A percentile compares a stretch with the other conserved stretches of the same genome.
Evolutionary conservation across 2,113 vertebrate species (phyloP).

Genomic region (Ardeotis arabs): DNA sequence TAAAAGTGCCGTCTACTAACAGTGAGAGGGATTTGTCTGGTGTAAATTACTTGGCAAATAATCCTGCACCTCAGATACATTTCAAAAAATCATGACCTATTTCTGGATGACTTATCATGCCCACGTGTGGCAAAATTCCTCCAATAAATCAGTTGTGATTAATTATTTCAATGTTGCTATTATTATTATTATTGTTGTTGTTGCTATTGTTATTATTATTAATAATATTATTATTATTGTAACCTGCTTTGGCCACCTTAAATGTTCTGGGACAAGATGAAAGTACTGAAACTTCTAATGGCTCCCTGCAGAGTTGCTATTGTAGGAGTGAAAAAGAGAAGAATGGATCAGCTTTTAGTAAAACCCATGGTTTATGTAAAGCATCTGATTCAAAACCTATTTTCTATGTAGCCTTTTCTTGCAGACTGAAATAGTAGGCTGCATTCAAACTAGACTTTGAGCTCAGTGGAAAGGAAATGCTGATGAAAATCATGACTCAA

Average conservation of each 20-base stretch:
- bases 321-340: slow-evolving; percentile 67
- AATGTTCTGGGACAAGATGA: slow-evolving; percentile 74
- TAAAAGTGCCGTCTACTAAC: not conserved
- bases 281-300: slow-evolving; percentile 73
- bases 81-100: slow-evolving; percentile 20
- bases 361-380: slow-evolving; percentile 82
- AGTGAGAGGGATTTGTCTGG: slow-evolving; percentile 2
- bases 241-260: slow-evolving; percentile 21
- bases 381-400: slow-evolving; percentile 79
- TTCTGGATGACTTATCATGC: slow-evolving; percentile 9
- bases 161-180: not conserved
- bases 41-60: slow-evolving; percentile 33
- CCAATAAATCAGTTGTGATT: not conserved
- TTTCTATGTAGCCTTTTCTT: slow-evolving; percentile 62
- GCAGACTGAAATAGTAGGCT: slow-evolving; percentile 66
- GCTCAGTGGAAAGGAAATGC: slow-evolving; percentile 55
- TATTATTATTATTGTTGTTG: not conserved
- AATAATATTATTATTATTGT: not conserved
- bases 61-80: not conserved
- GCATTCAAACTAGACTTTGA: slow-evolving; percentile 62
- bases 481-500: slow-evolving; percentile 66
- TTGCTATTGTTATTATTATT: not conserved
- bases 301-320: slow-evolving; percentile 27
- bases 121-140: not conserved
- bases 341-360: slow-evolving; percentile 73